phyloP scores from a whole-genome alignment of 2,888 invertebrate genomes.

The Parapristionchus giblindavisi region DNA sequence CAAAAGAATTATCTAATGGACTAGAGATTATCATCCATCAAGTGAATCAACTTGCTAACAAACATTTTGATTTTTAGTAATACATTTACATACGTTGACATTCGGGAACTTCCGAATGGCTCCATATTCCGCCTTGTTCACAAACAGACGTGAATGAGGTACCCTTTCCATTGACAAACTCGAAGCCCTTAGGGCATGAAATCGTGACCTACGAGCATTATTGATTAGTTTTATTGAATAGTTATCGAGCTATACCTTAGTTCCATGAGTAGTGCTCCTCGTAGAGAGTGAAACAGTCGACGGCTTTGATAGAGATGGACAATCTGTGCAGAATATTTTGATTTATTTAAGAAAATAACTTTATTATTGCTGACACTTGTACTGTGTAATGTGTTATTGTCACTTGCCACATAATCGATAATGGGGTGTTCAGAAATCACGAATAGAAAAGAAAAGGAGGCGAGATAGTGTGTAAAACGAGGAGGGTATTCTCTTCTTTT shows the following conservation, averaged over 20 bases:
- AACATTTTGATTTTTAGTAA: not conserved
- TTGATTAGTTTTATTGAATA: not conserved
- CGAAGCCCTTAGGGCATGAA: slow-evolving; percentile 66
- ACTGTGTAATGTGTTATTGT: too few relatives aligned
- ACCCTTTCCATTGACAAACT: slow-evolving; percentile 67
- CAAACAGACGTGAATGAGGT: slow-evolving; percentile 62
- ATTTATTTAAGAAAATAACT: too few relatives aligned
- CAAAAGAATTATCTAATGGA: too few relatives aligned
- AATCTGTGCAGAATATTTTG: slow-evolving; percentile 55
- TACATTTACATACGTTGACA: slow-evolving; percentile 66
- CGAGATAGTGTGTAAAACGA: too few relatives aligned
- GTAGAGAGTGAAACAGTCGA: slow-evolving; percentile 65
- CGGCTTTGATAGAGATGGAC: slow-evolving; percentile 60
- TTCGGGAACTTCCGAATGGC: slow-evolving; percentile 58
- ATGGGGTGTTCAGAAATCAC: too few relatives aligned
- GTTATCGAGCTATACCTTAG: slow-evolving; percentile 46
- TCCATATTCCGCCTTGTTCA: slow-evolving; percentile 67
- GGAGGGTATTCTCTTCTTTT: too few relatives aligned
- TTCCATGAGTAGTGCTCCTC: slow-evolving; percentile 63
- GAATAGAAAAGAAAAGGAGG: not conserved
- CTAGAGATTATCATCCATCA: too few relatives aligned
- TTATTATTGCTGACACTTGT: too few relatives aligned
- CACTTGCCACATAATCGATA: too few relatives aligned
- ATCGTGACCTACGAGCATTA: slow-evolving; percentile 51
- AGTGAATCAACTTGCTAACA: not conserved